Evolutionary conservation across 2,113 vertebrate species (phyloP), one percentile per base, ranked within the genome.

Genomic region (Rhadina sibilatrix): DNA sequence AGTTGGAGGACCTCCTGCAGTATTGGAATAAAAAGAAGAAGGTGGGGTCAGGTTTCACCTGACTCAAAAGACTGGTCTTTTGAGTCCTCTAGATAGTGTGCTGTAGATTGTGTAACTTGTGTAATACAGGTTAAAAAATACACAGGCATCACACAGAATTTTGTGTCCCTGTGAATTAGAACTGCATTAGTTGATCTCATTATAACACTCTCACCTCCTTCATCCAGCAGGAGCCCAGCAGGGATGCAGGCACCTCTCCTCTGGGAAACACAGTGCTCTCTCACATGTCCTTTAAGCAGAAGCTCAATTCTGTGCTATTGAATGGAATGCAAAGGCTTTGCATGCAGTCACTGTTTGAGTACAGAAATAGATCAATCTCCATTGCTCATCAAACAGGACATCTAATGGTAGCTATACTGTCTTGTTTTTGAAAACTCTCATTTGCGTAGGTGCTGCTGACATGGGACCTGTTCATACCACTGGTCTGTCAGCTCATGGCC

Each of bases 1-100:
- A 99, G 98, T 96, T 99, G 99, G 87, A 99, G 97, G 64, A 99
- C 99, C 96, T 99, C 99, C 99, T 99, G 69, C 59, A 90, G 89
- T 3, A 59, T 80, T 64, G 89, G 4, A 1, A 77, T 13, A 82
- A 92, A 59, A 93, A 91, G 64, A 57, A 77, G 37, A 96, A 80
- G 89, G 22, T 10, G 11, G 46, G 11, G 46, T 93, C 47, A 86
- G 49, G 28, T 72, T 37, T 56, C 42, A 59, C 10, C n/a, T n/a
- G n/a, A n/a, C n/a, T n/a, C n/a, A n/a, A n/a, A n/a, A n/a, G n/a
- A n/a, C n/a, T n/a, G n/a, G n/a, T n/a, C 38, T 46, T 54, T 64
- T 44, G n/a, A 49, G 37, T 47, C 46, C 30, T 74, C 60, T 46
- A 11, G 31, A 50, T 0, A 2, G 2, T 17, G 54, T 54, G 53